Conservation (phyloP, 2,113 vertebrate species). For the Gadus macrocephalus region DNA sequence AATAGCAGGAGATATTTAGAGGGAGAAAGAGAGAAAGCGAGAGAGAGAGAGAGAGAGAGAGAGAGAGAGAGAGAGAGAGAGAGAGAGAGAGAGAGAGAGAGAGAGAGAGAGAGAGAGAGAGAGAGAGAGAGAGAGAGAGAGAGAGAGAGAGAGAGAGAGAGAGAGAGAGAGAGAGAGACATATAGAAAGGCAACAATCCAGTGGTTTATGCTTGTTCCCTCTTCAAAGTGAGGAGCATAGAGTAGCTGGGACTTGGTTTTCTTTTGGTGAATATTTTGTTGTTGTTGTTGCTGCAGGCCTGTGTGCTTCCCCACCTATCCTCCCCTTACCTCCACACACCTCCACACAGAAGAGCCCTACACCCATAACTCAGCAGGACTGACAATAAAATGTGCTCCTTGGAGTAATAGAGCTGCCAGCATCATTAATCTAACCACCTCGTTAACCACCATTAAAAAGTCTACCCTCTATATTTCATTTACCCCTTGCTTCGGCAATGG, state of each 20-base stretch:
- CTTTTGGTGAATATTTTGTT: too few relatives aligned
- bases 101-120: too few relatives aligned
- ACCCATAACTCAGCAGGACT: constrained; percentile 45
- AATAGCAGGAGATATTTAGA: not conserved
- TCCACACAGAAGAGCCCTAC: constrained; percentile 11
- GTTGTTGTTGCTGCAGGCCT: too few relatives aligned
- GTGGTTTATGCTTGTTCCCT: constrained; percentile 41
- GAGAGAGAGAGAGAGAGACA: constrained; percentile 9
- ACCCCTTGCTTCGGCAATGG: constrained; percentile 18
- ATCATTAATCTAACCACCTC: constrained; percentile 58
- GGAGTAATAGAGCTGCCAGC: constrained; percentile 38
- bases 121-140: constrained; percentile 40
- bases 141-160: constrained; percentile 55
- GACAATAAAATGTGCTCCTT: constrained; percentile 57
- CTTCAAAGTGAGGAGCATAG: not conserved
- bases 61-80: too few relatives aligned
- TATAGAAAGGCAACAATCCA: constrained; percentile 52
- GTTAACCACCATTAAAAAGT: constrained; percentile 62
- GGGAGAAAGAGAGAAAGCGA: not conserved
- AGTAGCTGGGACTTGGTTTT: too few relatives aligned
- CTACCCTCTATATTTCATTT: constrained; percentile 52
- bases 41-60: too few relatives aligned
- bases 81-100: too few relatives aligned
- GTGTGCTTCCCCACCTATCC: too few relatives aligned
- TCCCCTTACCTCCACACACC: not conserved